These are phyloP conservation scores for Serilophus lunatus DNA, from an alignment of 2,113 vertebrate species.

Conservation along the genomic window DNA sequence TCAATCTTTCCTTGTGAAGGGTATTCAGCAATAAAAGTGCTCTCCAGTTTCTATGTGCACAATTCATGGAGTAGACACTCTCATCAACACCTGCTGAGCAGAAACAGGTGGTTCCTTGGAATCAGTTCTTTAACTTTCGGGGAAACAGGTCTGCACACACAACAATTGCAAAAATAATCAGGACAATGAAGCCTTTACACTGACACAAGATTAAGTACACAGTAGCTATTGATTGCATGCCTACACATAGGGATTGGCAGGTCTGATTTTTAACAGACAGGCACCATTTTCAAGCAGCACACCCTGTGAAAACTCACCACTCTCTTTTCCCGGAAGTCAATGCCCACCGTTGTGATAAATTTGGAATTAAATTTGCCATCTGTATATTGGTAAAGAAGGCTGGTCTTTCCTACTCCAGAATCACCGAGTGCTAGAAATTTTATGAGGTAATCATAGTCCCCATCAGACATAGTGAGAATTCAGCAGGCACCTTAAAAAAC, in stretches of 20 bases:
- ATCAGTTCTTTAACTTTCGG: not conserved
- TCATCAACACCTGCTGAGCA: not conserved
- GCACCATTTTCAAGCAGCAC: not conserved
- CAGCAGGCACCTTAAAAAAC: constrained; percentile 72
- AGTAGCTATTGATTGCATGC: not conserved
- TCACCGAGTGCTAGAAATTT: constrained; percentile 97
- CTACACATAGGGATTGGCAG: not conserved
- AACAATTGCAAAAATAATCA: not conserved
- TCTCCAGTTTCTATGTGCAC: not conserved
- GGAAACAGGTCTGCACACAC: not conserved
- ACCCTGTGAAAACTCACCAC: constrained; percentile 81
- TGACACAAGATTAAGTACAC: not conserved
- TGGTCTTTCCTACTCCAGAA: constrained; percentile 97
- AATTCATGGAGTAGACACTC: not conserved
- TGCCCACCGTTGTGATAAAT: constrained; percentile 97
- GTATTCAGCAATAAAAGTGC: not conserved
- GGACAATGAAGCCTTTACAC: not conserved
- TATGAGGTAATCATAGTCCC: constrained; percentile 99
- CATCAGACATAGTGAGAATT: constrained; percentile 92
- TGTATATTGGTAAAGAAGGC: constrained; percentile 95
- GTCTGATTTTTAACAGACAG: not conserved
- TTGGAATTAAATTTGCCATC: constrained; percentile 96
- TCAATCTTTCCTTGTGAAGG: not conserved
- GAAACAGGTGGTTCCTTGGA: not conserved
- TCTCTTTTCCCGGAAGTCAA: constrained; percentile 97